phyloP scores from a whole-genome alignment of 2,113 vertebrate species.

The Albula glossodonta region DNA sequence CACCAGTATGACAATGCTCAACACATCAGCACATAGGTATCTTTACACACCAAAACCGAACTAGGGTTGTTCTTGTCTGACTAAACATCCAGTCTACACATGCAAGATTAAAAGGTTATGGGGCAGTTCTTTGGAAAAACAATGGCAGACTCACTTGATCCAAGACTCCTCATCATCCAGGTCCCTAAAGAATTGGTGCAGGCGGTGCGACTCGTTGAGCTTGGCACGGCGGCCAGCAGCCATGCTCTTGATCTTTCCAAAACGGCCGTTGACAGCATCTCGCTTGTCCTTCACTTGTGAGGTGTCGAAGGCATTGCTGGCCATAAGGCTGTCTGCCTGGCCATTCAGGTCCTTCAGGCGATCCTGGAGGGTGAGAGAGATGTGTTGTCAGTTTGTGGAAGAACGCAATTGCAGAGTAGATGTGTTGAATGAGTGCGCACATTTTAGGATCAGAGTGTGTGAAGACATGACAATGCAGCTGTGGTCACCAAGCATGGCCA shows the following conservation, averaged over 20 bases:
- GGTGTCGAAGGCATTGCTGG: slow-evolving; percentile 93
- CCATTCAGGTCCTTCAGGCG: slow-evolving; percentile 96
- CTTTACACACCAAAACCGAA: background rate
- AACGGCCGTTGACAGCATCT: slow-evolving; percentile 86
- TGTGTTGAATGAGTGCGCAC: too few relatives aligned
- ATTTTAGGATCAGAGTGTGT: background rate
- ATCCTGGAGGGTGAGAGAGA: slow-evolving; percentile 68
- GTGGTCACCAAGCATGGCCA: background rate
- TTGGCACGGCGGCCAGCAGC: slow-evolving; percentile 80
- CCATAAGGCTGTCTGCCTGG: slow-evolving; percentile 96
- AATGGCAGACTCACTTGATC: slow-evolving; percentile 86
- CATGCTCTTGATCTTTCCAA: slow-evolving; percentile 91
- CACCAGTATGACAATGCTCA: background rate
- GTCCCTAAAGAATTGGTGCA: slow-evolving; percentile 98
- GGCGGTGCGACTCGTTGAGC: slow-evolving; percentile 92
- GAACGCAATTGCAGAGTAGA: background rate
- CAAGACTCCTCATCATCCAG: slow-evolving; percentile 98
- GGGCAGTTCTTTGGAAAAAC: too few relatives aligned
- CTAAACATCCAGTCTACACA: background rate
- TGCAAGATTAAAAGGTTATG: background rate
- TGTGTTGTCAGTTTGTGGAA: background rate
- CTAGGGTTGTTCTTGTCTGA: background rate
- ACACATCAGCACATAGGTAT: background rate
- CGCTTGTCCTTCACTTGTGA: slow-evolving; percentile 94
- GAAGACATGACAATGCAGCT: background rate